Evolutionary conservation across 1,140 invertebrate species (phyloP).

Genomic region (Hesperophylax magnus): DNA sequence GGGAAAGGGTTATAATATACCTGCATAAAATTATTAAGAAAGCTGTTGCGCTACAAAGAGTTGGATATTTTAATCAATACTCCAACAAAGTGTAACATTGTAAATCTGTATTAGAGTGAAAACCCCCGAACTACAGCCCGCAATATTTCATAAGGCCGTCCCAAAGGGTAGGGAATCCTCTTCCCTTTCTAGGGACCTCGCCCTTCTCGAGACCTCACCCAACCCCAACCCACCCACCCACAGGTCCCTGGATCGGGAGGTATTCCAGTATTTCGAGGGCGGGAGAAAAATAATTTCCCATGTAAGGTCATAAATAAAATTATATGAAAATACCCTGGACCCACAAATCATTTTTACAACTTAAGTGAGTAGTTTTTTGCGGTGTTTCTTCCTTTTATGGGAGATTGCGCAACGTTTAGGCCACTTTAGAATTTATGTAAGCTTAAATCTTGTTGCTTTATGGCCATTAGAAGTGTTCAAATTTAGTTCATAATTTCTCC

Average conservation of each 20-base stretch:
- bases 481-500: slow-evolving; percentile 17
- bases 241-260: background rate
- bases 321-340: slow-evolving; percentile 53
- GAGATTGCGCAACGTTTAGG: slow-evolving; percentile 17
- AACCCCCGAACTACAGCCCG: background rate
- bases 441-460: slow-evolving; percentile 28
- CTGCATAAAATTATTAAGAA: too few species aligned
- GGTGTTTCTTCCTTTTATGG: slow-evolving; percentile 19
- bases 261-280: background rate
- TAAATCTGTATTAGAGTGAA: slow-evolving; percentile 26
- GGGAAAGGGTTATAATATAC: too few species aligned
- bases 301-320: slow-evolving; percentile 56
- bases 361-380: slow-evolving; percentile 48
- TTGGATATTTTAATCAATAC: slow-evolving; percentile 19
- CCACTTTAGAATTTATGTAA: slow-evolving; percentile 30
- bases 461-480: slow-evolving; percentile 11
- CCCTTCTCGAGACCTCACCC: background rate
- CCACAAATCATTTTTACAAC: slow-evolving; percentile 54
- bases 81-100: slow-evolving; percentile 6
- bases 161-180: background rate
- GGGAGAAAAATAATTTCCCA: slow-evolving; percentile 53
- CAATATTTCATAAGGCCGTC: slow-evolving; percentile 7
- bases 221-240: slow-evolving; percentile 27
- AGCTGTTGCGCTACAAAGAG: background rate
- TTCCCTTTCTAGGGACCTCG: background rate